Base-by-base conservation (phyloP, 2,888 invertebrate species). In the Eupeodes latifasciatus region DNA sequence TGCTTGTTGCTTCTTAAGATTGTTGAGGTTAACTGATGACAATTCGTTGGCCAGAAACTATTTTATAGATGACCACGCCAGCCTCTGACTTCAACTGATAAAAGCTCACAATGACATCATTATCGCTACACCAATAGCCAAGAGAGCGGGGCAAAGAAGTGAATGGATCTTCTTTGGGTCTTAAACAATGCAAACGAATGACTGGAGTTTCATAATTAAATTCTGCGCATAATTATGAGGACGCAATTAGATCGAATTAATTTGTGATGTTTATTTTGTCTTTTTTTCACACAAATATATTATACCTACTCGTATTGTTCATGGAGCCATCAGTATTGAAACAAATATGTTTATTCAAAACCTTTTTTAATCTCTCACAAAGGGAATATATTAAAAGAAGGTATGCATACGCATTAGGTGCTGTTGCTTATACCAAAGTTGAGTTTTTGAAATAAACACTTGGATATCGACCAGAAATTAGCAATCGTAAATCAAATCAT, bases 21-120 rank as follows among this genome's bases (percentile, higher is more conserved):
- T 90, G 88, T 91, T 86, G 89, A 89, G 81, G 81, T 90, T 90
- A 75, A 92, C 91, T 93, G 92, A 91, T 92, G 91, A 71, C 82
- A 90, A 89, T 86, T 85, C 89, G 85, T 90, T 88, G 53, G 82
- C 7, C 69, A 57, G 4, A 77, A 69, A 27, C 51, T 76, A 88
- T 87, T 90, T 92, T 92, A 92, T 92, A 92, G 93, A 92, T 90
- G 76, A 61, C 64, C 53, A 44, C 61, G 5, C 75, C 55, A 61
- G 53, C 53, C 64, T 49, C 53, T 47, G n/a, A 14, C 53, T 12
- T 34, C 19, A 67, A 61, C 34, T 57, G 76, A 84, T 81, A 72
- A 80, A 67, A 80, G 40, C 12, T 77, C 69, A 57, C 44, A 72
- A 40, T 16, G 40, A 40, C 40, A 40, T 40, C 40, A 9, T 12